phyloP scores from a whole-genome alignment of 2,113 vertebrate genomes.

The Pungitius pungitius region DNA sequence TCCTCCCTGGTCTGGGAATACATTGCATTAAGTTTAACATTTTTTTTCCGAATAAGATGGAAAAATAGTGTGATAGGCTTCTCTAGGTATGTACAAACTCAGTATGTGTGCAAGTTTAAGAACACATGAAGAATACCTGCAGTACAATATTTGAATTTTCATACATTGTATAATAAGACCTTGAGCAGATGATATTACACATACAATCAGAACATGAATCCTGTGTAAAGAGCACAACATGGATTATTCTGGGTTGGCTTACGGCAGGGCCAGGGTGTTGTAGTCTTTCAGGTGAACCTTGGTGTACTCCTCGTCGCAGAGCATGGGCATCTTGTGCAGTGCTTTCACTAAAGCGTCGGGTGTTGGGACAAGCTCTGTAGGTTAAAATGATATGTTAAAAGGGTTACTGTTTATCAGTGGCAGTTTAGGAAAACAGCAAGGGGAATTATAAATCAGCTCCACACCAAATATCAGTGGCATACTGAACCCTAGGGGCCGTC shows the following conservation, averaged over 20 bases:
- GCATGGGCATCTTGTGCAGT: conserved; percentile 84
- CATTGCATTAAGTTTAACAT: background rate
- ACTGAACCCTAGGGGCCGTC: conserved; percentile 71
- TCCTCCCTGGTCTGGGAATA: background rate
- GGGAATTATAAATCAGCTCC: background rate
- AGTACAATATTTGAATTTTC: no score
- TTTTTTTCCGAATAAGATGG: background rate
- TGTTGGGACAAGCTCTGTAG: conserved; percentile 86
- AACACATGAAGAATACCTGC: background rate
- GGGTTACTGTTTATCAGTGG: background rate
- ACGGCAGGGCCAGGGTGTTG: conserved; percentile 90
- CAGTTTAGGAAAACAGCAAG: no score
- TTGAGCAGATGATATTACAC: background rate
- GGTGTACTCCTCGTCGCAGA: conserved; percentile 87
- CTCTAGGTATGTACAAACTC: background rate
- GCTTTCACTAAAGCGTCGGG: conserved; percentile 81
- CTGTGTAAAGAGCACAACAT: background rate
- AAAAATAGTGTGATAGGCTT: background rate
- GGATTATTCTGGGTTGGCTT: conserved; percentile 69
- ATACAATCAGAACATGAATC: background rate
- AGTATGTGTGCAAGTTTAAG: no score
- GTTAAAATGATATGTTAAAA: conserved; percentile 20
- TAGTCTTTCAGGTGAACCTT: conserved; percentile 64
- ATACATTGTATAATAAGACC: background rate
- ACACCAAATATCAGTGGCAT: conserved; percentile 37